These are phyloP conservation scores for Taphrorychus bicolor DNA, from an alignment of 2,888 invertebrate species.

Conservation along the genomic window DNA sequence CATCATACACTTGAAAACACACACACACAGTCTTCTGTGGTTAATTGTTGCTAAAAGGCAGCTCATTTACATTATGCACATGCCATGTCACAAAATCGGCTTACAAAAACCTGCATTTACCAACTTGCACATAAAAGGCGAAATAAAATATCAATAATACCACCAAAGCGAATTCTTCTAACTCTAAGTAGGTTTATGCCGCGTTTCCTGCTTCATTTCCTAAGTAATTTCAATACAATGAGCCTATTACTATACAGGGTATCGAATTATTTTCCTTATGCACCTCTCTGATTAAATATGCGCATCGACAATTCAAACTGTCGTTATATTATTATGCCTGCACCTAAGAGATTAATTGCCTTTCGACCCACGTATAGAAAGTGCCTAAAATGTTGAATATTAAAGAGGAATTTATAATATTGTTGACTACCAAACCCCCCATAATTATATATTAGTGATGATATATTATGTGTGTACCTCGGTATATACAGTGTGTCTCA, in stretches of 20 bases:
- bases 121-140: neutral
- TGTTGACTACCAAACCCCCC: too few relatives aligned
- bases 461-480: too few relatives aligned
- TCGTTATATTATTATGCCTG: slow-evolving; percentile 17
- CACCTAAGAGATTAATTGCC: slow-evolving; percentile 29
- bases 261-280: slow-evolving; percentile 30
- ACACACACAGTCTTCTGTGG: too few relatives aligned
- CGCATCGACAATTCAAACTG: slow-evolving; percentile 29
- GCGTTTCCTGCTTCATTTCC: slow-evolving; percentile 25
- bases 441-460: too few relatives aligned
- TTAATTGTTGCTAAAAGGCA: too few relatives aligned
- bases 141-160: neutral
- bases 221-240: slow-evolving; percentile 36
- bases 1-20: too few relatives aligned
- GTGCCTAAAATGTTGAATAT: slow-evolving; percentile 21
- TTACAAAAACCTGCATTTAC: neutral
- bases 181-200: neutral
- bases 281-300: slow-evolving; percentile 28
- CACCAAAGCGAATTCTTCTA: neutral
- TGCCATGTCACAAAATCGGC: neutral
- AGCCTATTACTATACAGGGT: slow-evolving; percentile 24
- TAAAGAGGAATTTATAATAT: slow-evolving; percentile 16
- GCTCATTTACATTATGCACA: too few relatives aligned
- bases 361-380: slow-evolving; percentile 29
- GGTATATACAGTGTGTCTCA: too few relatives aligned